Conservation (phyloP, 1,140 invertebrate genomes). For the Laupala kohalensis region DNA sequence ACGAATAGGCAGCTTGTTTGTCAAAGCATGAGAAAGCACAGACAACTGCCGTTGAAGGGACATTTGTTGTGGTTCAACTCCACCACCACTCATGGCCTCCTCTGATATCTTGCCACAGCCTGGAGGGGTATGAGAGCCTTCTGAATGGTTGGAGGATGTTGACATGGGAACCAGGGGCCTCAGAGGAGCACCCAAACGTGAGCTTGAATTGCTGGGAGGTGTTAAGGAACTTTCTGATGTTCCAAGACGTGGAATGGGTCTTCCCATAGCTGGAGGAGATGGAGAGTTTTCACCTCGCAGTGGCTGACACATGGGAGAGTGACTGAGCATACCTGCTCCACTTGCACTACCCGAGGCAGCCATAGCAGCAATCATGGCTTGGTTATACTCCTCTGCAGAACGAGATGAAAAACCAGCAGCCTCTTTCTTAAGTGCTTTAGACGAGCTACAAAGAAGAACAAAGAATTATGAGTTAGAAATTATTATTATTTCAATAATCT, state of each 20-base stretch:
- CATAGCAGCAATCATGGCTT: constrained; percentile 22
- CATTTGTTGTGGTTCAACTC: neutral
- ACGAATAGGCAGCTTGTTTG: constrained; percentile 33
- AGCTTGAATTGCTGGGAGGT: constrained; percentile 11
- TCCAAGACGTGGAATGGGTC: constrained; percentile 24
- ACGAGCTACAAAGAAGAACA: constrained; percentile 33
- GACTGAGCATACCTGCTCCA: neutral
- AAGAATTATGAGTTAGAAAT: too few relatives aligned
- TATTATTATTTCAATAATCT: too few relatives aligned
- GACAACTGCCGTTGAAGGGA: constrained; percentile 23
- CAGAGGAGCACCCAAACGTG: constrained; percentile 2
- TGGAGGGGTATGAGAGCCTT: constrained; percentile 15
- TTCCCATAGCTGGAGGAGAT: constrained; percentile 1
- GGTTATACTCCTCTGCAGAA: constrained; percentile 10
- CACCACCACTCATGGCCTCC: neutral
- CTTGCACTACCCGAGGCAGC: constrained; percentile 12
- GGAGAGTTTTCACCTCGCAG: neutral
- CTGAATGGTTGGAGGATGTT: constrained; percentile 16
- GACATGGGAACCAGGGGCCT: constrained; percentile 12
- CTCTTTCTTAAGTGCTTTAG: constrained; percentile 46
- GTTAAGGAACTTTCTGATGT: constrained; percentile 20
- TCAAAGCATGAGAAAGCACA: constrained; percentile 29
- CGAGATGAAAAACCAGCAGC: constrained; percentile 38
- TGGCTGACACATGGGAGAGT: neutral
- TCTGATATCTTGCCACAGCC: neutral